Evolutionary conservation across 2,797 vertebrate genomes (phyloP), one percentile per base, ranked within the genome.

Genomic region (Taenioides sp.): DNA sequence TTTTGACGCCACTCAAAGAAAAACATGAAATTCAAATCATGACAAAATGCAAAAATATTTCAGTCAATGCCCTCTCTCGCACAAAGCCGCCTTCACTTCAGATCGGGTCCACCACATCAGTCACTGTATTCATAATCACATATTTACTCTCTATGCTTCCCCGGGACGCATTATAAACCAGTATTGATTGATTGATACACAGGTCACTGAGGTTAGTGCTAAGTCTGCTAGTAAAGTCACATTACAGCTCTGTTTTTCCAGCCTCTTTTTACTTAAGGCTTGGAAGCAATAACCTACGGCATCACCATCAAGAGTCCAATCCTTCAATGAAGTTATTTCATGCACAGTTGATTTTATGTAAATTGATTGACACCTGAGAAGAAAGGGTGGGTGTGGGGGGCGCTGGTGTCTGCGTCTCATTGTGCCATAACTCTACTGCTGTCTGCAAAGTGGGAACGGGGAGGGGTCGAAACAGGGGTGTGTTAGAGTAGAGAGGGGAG

Each of bases 361-460:
- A 95, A 93, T 95, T 96, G 96, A 97, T 95, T 96, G 96, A 96
- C 95, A 95, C 92, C 93, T 96, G 92, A 86, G 93, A 92, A 78
- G 40, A 63, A 63, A 23, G n/a, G 61, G 34, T 1, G 61, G n/a
- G 11, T 37, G 61, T 22, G 17, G 34, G 34, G 74, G 80, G 90
- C 92, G 80, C 74, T 68, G 82, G 76, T 81, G 90, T 91, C 89
- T 11, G 94, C 92, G 92, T 94, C 91, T 92, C 92, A 93, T 91
- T 79, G 82, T 93, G 93, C 92, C 93, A 93, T 94, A 95, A 95
- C 93, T 96, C 94, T 95, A 84, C 20, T 37, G 92, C 88, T 77
- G 84, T 92, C 92, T 92, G 78, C 58, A 78, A 75, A 72, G 77
- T 75, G 31, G 31, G 70, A 75, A 70, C 62, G 65, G 68, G 76